A percentile compares a stretch with the other conserved stretches of the same genome.
These are phyloP conservation scores for Sebastes taczanowskii DNA, from an alignment of 2,797 vertebrate species.

Conservation along the genomic window DNA sequence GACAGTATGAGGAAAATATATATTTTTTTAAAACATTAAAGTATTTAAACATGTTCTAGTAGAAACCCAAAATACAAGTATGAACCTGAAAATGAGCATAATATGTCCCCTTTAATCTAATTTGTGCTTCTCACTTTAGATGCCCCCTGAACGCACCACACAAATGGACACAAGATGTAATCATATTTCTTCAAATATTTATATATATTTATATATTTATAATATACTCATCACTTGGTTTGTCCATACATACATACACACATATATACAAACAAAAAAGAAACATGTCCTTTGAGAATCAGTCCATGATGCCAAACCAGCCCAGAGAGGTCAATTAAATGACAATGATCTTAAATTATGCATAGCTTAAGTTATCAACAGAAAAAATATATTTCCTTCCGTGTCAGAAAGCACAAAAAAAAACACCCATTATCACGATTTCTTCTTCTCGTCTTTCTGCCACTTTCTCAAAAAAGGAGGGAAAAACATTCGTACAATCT, in stretches of 20 bases:
- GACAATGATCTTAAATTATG: conserved; percentile 68
- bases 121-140: not conserved
- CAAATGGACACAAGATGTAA: conserved; percentile 7
- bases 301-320: conserved; percentile 33
- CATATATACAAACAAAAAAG: conserved; percentile 52
- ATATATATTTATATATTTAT: conserved; percentile 76
- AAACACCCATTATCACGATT: not conserved
- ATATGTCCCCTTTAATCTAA: not conserved
- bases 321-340: conserved; percentile 10
- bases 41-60: too few species aligned
- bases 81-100: not conserved
- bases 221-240: conserved; percentile 71
- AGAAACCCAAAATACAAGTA: too few species aligned
- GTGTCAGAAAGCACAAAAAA: conserved; percentile 38
- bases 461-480: not conserved
- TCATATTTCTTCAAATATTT: conserved; percentile 76
- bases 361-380: conserved; percentile 72
- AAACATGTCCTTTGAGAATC: conserved; percentile 38
- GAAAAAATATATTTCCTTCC: conserved; percentile 58
- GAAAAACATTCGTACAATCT: conserved; percentile 25
- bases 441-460: conserved; percentile 12
- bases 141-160: conserved; percentile 44
- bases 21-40: too few species aligned
- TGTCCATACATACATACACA: conserved; percentile 47
- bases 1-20: too few species aligned